These are phyloP conservation scores for Sigmodon hispidus DNA, from an alignment of 2,113 vertebrate genomes.

Conservation along the genomic window DNA sequence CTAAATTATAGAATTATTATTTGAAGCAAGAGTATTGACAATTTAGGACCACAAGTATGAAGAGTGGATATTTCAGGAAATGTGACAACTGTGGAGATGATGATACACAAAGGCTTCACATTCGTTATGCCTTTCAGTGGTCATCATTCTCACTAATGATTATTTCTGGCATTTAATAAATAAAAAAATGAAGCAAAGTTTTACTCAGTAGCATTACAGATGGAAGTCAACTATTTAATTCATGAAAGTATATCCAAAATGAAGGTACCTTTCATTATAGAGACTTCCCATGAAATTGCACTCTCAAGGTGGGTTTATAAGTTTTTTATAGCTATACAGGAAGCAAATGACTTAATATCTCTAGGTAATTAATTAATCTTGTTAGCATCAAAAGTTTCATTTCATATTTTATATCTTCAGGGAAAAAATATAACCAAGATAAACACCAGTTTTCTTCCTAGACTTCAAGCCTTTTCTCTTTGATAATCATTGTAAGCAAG, in stretches of 20 bases:
- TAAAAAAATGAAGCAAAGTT: background rate
- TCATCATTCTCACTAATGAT: slow-evolving; percentile 6
- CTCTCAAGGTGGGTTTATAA: background rate
- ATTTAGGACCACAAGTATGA: background rate
- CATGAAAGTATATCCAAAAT: background rate
- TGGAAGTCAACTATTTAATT: slow-evolving; percentile 47
- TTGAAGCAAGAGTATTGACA: background rate
- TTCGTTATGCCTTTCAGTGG: slow-evolving; percentile 17
- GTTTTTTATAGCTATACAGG: background rate
- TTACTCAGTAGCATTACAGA: background rate
- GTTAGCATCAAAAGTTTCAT: slow-evolving; percentile 11
- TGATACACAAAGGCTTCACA: background rate
- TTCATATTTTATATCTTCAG: slow-evolving; percentile 25
- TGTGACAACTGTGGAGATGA: background rate
- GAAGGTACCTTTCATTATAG: background rate
- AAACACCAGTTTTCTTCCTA: slow-evolving; percentile 31
- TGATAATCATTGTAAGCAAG: slow-evolving; percentile 68
- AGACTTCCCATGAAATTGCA: background rate
- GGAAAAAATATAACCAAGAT: slow-evolving; percentile 39
- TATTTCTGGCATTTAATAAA: slow-evolving; percentile 30
- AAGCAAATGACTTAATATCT: slow-evolving; percentile 49
- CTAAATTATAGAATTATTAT: slow-evolving; percentile 25
- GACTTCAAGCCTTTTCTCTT: slow-evolving; percentile 51
- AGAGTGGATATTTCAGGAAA: background rate
- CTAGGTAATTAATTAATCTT: slow-evolving; percentile 15